A percentile compares a stretch with the other conserved stretches of the same genome.
These are phyloP conservation scores for Pachyuromys duprasi DNA, from an alignment of 2,797 vertebrate genomes.

Conservation along the genomic window DNA sequence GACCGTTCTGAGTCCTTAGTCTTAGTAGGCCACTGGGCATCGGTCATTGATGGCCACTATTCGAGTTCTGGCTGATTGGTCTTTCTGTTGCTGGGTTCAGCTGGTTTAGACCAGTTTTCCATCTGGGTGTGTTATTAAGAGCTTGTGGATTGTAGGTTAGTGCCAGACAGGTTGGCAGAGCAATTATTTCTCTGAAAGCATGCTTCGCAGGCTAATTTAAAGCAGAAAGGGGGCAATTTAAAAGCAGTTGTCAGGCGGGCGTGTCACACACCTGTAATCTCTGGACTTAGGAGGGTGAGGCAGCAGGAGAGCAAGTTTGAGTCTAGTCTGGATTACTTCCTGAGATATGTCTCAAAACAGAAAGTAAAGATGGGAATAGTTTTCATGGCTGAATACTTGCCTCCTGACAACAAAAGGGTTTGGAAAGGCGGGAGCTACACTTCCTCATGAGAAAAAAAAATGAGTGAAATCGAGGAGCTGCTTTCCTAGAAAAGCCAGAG, in stretches of 20 bases:
- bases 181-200: neutral
- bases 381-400: neutral
- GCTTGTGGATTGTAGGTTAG: neutral
- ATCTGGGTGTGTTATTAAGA: neutral
- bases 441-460: neutral
- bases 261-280: neutral
- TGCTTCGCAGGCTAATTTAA: slow-evolving; percentile 1
- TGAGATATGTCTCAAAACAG: neutral
- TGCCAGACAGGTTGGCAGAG: neutral
- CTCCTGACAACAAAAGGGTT: neutral
- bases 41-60: no score
- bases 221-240: slow-evolving; percentile 3
- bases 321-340: neutral
- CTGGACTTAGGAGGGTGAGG: neutral
- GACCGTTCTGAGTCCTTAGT: neutral
- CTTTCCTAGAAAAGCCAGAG: neutral
- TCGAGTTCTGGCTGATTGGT: neutral
- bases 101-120: neutral
- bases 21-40: neutral
- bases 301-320: neutral
- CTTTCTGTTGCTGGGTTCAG: neutral
- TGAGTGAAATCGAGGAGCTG: neutral
- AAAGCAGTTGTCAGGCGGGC: slow-evolving; percentile 34
- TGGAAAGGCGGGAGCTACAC: neutral
- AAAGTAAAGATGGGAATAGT: neutral